Percentiles rank a stretch among this genome's conserved stretches.
phyloP scores from a whole-genome alignment of 2,113 vertebrate genomes.

The Myotis davidii region DNA sequence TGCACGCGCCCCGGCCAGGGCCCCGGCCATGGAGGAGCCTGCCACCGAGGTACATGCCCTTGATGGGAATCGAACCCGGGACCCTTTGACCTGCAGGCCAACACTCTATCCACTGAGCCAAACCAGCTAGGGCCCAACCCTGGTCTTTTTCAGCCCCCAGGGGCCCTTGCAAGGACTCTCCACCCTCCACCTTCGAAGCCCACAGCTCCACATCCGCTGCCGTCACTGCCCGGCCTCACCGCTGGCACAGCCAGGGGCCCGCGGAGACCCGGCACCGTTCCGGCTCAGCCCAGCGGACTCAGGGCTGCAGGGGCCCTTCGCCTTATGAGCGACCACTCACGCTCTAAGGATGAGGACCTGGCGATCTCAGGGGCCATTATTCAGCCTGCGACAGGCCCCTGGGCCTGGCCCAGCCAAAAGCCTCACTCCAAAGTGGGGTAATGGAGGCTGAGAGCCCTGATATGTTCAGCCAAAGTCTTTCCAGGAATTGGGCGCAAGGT shows the following conservation, averaged over 20 bases:
- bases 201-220: not conserved
- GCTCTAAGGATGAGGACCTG: not conserved
- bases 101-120: no score
- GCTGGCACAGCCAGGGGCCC: not conserved
- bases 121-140: no score
- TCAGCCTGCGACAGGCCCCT: not conserved
- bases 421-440: not conserved
- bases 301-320: not conserved
- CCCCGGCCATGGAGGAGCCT: no score
- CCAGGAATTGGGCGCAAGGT: not conserved
- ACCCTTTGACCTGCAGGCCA: no score
- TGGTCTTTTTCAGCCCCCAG: no score
- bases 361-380: no score
- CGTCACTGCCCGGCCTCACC: not conserved
- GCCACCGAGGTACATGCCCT: no score
- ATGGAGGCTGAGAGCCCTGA: not conserved
- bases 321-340: no score
- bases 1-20: no score
- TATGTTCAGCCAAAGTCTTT: not conserved
- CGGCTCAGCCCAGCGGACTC: not conserved
- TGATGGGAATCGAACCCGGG: no score
- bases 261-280: fast-evolving
- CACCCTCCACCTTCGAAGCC: not conserved
- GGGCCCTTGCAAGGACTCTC: not conserved
- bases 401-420: not conserved